These are phyloP conservation scores for Arremon aurantiirostris DNA, from an alignment of 2,797 vertebrate genomes.

Conservation along the genomic window DNA sequence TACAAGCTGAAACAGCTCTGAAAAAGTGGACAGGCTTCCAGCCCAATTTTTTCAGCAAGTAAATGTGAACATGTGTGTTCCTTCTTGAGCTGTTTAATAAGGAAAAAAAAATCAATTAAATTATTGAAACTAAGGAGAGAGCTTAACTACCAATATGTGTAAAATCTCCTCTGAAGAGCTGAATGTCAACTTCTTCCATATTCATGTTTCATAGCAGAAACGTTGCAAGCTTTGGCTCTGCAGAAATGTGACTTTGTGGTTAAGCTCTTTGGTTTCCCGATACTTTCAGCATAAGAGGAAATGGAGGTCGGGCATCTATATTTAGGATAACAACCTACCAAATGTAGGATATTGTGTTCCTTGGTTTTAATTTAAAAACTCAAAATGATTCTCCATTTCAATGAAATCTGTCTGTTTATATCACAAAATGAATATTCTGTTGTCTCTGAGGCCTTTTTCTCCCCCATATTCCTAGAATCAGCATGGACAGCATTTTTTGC, in stretches of 20 bases:
- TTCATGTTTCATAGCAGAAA: background rate
- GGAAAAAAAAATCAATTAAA: background rate
- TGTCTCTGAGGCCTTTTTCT: background rate
- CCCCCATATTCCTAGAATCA: background rate
- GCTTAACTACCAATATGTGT: background rate
- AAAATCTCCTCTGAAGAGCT: background rate
- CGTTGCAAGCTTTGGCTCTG: background rate
- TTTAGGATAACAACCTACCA: background rate
- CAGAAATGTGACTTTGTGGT: background rate
- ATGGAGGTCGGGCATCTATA: background rate
- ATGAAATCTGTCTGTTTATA: background rate
- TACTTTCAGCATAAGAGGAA: background rate
- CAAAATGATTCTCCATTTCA: background rate
- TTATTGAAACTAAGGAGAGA: background rate
- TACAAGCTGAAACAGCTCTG: background rate
- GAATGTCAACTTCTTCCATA: background rate
- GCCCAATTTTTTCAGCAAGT: background rate
- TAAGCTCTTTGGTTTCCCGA: background rate
- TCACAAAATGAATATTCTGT: background rate
- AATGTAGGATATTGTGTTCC: slow-evolving; percentile 1
- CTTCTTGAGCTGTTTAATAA: background rate
- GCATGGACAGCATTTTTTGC: background rate
- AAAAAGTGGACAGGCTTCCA: background rate
- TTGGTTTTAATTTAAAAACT: slow-evolving; percentile 10
- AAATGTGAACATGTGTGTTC: background rate